Percentiles rank a stretch among this genome's conserved stretches.
These are phyloP conservation scores for Zenarchopterus dispar DNA, from an alignment of 2,797 vertebrate genomes.

Conservation along the genomic window DNA sequence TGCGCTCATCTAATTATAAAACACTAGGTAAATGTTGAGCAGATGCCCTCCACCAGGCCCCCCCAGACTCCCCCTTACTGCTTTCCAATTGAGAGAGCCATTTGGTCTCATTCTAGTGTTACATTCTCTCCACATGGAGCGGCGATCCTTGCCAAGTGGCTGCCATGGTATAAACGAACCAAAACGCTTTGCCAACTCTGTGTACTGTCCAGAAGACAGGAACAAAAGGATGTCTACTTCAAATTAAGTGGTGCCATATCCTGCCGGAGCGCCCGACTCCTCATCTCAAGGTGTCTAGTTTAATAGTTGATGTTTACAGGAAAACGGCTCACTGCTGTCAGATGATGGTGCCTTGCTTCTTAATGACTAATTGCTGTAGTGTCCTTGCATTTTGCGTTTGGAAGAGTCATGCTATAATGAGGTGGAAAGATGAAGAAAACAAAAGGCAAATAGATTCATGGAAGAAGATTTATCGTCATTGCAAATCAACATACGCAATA, in stretches of 20 bases:
- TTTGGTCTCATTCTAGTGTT: conserved; percentile 82
- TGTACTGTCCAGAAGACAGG: conserved; percentile 44
- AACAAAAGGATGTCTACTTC: conserved; percentile 66
- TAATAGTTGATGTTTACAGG: background rate
- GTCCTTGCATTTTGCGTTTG: conserved; percentile 49
- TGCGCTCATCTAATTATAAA: conserved; percentile 83
- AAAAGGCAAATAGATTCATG: too few species aligned
- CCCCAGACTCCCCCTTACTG: conserved; percentile 40
- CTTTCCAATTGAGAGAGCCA: conserved; percentile 78
- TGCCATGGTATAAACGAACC: conserved; percentile 75
- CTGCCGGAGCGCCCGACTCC: conserved; percentile 21
- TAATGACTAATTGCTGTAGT: conserved; percentile 76
- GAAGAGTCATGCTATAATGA: too few species aligned
- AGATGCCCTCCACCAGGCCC: conserved; percentile 75
- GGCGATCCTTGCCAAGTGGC: conserved; percentile 67
- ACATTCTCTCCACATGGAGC: conserved; percentile 76
- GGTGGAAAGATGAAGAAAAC: too few species aligned
- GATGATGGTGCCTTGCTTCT: conserved; percentile 69
- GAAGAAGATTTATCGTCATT: too few species aligned
- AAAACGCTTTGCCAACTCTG: conserved; percentile 60
- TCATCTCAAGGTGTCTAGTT: conserved; percentile 23
- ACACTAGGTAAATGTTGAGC: conserved; percentile 82
- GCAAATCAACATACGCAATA: too few species aligned
- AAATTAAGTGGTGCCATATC: conserved; percentile 41
- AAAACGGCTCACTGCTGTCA: conserved; percentile 43